Base-by-base conservation (phyloP, 2,113 vertebrate genomes). In the Nerophis lumbriciformis region DNA sequence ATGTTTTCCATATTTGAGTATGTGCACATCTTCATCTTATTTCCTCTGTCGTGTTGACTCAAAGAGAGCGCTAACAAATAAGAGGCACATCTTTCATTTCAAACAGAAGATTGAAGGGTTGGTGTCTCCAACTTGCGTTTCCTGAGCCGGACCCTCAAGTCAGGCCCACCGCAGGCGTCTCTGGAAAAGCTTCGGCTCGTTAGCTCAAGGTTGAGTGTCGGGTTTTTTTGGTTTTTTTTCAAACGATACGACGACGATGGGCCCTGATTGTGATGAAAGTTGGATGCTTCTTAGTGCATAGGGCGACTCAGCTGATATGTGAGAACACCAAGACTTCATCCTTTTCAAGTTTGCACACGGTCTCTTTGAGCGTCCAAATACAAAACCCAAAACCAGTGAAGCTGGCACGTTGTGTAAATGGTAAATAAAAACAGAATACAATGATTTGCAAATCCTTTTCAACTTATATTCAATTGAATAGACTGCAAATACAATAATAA, bases 21-120 rank as follows among this genome's bases (percentile, higher is more conserved):
- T 69, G 68, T 78, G 72, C 77, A 77, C 81, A 73, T 82, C 76
- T 73, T 79, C 38, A 63, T 76, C 76, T 55, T 53, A 63, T 75
- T 81, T 73, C 66, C 61, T 63, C 69, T 68, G 71, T 81, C 72
- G 69, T 78, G 79, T 73, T 77, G 66, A 71, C 74, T 76, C 84
- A 89, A 88, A 91, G 72, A 70, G 69, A 89, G 87, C 85, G 76
- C 88, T 86, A 73, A 77, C 78, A 81, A 86, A 89, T 85, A 81
- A 79, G 84, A 85, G 83, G 78, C 70, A 76, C 81, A 39, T 79
- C 79, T 89, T 82, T 85, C 81, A 85, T 90, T 88, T 85, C 69
- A 71, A 45, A 71, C 66, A 28, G 76, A 69, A 72, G 81, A 81
- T 83, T 85, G 81, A 86, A 83, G 81, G 82, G 77, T 72, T 59